Percentiles rank a stretch among this genome's conserved stretches.
Evolutionary conservation across 2,888 invertebrate species (phyloP).

Genomic region (Cabera pusaria): DNA sequence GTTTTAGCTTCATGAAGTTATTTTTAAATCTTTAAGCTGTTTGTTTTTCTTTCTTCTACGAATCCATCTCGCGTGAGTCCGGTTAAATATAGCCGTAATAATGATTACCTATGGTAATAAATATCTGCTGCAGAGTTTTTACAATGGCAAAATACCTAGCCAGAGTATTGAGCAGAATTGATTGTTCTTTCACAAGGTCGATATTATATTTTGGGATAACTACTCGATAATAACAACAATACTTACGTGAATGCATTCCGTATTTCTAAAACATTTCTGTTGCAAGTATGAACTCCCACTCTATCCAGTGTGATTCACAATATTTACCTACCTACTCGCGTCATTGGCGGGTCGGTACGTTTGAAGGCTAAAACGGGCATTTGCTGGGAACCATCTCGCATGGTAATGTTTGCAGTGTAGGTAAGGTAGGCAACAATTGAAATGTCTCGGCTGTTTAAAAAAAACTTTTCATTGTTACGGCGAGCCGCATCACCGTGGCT

Average conservation of each 20-base stretch:
- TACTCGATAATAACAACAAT: too few relatives aligned
- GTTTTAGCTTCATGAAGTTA: background rate
- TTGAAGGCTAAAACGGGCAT: constrained; percentile 4
- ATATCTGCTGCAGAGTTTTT: too few relatives aligned
- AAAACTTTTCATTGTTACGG: constrained; percentile 60
- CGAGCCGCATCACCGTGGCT: constrained; percentile 50
- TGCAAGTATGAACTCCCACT: background rate
- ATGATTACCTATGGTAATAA: background rate
- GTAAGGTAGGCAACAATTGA: constrained; percentile 47
- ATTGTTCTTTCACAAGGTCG: too few relatives aligned
- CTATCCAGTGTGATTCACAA: background rate
- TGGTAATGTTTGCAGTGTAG: constrained; percentile 12
- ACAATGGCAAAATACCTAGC: too few relatives aligned
- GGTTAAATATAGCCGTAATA: background rate
- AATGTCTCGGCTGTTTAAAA: constrained; percentile 59
- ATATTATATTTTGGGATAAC: too few relatives aligned
- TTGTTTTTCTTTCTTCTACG: constrained; percentile 5
- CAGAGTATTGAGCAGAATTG: too few relatives aligned
- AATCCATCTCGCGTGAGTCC: constrained; percentile 2
- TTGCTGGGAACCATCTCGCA: constrained; percentile 12
- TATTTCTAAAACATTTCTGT: too few relatives aligned
- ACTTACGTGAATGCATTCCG: too few relatives aligned
- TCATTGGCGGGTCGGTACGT: too few relatives aligned
- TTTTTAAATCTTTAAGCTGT: constrained; percentile 3
- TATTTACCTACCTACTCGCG: too few relatives aligned